phyloP scores from a whole-genome alignment of 2,113 vertebrate genomes.

The Solea solea region DNA sequence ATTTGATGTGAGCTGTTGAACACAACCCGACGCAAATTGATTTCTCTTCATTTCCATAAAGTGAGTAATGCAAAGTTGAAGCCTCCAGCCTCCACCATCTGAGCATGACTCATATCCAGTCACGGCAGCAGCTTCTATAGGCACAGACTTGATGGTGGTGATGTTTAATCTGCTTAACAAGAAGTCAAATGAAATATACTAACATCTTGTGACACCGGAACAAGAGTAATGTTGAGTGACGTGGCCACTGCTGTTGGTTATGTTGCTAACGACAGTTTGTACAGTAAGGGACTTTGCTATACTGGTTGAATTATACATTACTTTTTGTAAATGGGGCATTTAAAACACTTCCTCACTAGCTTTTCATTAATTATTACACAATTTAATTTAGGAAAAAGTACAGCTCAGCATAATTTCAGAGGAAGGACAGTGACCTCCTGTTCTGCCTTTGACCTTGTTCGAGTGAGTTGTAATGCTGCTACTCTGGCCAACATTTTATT shows the following conservation, averaged over 20 bases:
- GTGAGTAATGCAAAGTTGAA: slow-evolving; percentile 26
- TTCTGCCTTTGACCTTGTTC: background rate
- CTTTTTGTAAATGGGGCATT: background rate
- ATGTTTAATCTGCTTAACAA: background rate
- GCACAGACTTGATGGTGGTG: background rate
- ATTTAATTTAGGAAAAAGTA: background rate
- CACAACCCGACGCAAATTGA: slow-evolving; percentile 24
- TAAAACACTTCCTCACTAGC: background rate
- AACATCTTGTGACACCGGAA: background rate
- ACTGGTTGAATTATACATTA: background rate
- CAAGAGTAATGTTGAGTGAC: background rate
- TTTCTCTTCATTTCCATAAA: slow-evolving; percentile 9
- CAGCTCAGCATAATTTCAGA: background rate
- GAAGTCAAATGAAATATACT: background rate
- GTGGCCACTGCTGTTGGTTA: background rate
- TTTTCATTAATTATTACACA: background rate
- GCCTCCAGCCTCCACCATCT: slow-evolving; percentile 1
- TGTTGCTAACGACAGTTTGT: too few species aligned
- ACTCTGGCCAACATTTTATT: background rate
- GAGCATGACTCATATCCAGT: slow-evolving; percentile 21
- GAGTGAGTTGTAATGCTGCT: background rate
- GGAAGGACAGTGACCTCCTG: background rate
- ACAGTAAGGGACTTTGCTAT: background rate
- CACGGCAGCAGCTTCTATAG: background rate
- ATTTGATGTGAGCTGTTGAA: slow-evolving; percentile 20